Conservation (phyloP, 2,113 vertebrate genomes). For the Corythaeola cristata region DNA sequence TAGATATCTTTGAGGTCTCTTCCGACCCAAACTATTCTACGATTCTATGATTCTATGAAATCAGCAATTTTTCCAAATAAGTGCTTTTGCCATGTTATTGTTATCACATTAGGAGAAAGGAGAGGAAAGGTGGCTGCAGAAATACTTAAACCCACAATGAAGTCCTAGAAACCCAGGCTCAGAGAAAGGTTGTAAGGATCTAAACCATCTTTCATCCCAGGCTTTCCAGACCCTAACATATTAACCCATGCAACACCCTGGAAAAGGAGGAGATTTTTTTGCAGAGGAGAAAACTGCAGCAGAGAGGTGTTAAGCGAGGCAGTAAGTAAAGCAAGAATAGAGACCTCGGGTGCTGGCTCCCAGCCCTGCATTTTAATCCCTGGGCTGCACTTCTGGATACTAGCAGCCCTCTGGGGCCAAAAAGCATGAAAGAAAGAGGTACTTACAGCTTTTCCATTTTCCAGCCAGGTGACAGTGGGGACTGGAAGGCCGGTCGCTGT, state of each 20-base stretch:
- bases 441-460: constrained; percentile 95
- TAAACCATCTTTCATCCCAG: background rate
- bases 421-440: background rate
- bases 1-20: too few relatives aligned
- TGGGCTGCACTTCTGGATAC: background rate
- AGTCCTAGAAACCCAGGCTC: background rate
- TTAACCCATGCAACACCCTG: background rate
- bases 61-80: background rate
- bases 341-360: background rate
- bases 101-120: background rate
- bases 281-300: background rate
- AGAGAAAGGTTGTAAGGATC: background rate
- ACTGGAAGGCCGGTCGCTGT: constrained; percentile 89
- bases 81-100: background rate
- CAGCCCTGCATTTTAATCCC: background rate
- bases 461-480: constrained; percentile 92
- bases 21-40: too few relatives aligned
- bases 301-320: background rate
- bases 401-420: background rate
- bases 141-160: background rate
- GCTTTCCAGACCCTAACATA: background rate
- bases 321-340: background rate
- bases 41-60: background rate
- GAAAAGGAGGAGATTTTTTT: background rate
- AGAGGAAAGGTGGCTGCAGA: background rate